Conservation (phyloP, 2,113 vertebrate genomes). For the Anser cygnoides region DNA sequence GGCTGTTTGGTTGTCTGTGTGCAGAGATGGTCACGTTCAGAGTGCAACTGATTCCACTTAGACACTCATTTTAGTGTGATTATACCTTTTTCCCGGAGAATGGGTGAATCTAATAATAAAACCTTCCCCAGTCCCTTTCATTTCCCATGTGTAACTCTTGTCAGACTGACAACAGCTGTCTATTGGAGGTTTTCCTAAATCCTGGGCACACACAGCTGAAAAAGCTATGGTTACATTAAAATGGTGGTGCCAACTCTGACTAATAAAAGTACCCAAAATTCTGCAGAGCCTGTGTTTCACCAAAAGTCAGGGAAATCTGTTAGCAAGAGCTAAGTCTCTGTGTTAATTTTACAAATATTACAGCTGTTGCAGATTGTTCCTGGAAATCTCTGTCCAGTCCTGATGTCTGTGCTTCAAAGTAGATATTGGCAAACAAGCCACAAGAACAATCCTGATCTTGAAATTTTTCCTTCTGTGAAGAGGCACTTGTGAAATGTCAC, state of each 20-base stretch:
- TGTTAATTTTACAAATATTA: neutral
- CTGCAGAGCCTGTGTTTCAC: neutral
- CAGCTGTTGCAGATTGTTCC: neutral
- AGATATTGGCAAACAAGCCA: fast-evolving
- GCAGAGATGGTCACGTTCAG: neutral
- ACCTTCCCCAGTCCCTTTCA: fast-evolving
- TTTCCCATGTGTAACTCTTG: neutral
- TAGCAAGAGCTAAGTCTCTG: neutral
- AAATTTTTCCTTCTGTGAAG: neutral
- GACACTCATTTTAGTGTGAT: neutral
- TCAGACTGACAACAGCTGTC: neutral
- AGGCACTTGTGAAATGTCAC: neutral
- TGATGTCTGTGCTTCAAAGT: neutral
- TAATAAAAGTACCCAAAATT: neutral
- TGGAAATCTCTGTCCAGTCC: neutral
- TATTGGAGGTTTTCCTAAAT: neutral
- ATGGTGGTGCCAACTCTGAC: neutral
- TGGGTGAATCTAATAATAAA: neutral
- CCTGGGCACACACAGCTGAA: neutral
- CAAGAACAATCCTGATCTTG: neutral
- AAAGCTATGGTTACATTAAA: neutral
- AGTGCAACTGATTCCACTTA: neutral
- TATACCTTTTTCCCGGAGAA: neutral
- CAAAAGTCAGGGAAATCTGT: neutral
- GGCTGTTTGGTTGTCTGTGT: neutral